Evolutionary conservation across 2,888 invertebrate species (phyloP), one percentile per base, ranked within the genome.

Genomic region (Hyposoter didymator): DNA sequence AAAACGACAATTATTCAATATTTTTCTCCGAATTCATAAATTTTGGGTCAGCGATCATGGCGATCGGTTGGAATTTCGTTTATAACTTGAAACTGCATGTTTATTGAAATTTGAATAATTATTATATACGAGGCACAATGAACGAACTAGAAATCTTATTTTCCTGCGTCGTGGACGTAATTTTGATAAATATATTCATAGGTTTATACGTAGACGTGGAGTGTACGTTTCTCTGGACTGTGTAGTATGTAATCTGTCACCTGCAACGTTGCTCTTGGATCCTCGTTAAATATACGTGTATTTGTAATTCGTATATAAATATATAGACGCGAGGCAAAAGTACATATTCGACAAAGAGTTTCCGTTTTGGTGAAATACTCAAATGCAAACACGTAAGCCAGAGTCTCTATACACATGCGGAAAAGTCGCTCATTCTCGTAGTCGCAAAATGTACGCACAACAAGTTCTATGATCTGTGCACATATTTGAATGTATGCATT

Each of bases 311-410:
- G 32, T 32, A n/a, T 32, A n/a, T 62, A 70, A 82, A 64, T 69
- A 49, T 32, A 67, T 17, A 47, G 14, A 43, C 7, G 55, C n/a
- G 14, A 47, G n/a, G 78, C 14, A 35, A 52, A 35, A 69, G 43
- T 49, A 59, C 2, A 67, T 47, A 59, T 78, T 84, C 72, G 80
- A 84, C 84, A 84, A 81, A 84, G 81, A 78, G 73, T 67, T 81
- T 84, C 81, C 81, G 81, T 74, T 84, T 78, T 39, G 62, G 67
- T 81, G 67, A 82, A 82, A 82, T 59, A 55, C 78, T 47, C 73
- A 39, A 64, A 70, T 76, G 59, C 35, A 55, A 67, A 55, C 32
- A 32, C 28, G 43, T 28, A 22, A 74, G 6, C 22, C 59, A 59
- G 22, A 32, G 28, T n/a, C 12, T 52, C 19, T 47, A 47, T 45